phyloP scores from a whole-genome alignment of 2,888 invertebrate species.

The Dynastes grantii region DNA sequence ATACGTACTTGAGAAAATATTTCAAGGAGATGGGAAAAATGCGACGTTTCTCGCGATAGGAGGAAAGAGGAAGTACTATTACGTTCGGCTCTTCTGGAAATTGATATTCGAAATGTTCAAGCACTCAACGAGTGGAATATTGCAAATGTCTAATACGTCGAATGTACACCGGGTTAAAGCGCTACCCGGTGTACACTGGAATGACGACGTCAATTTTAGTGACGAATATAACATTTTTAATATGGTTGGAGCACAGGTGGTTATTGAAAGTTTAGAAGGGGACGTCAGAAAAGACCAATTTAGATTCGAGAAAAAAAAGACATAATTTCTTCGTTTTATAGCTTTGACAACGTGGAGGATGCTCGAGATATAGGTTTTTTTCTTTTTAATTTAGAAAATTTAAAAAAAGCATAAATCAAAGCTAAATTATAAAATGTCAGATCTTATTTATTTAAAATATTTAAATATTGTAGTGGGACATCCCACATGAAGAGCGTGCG shows the following conservation, averaged over 20 bases:
- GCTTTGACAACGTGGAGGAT: too few relatives aligned
- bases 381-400: too few relatives aligned
- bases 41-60: neutral
- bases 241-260: neutral
- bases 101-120: slow-evolving; percentile 8
- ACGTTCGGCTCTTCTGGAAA: neutral
- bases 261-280: neutral
- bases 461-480: too few relatives aligned
- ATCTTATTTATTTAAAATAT: too few relatives aligned
- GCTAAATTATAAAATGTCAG: too few relatives aligned
- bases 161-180: neutral
- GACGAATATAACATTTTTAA: neutral
- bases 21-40: neutral
- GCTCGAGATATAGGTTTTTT: too few relatives aligned
- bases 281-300: too few relatives aligned
- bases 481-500: too few relatives aligned
- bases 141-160: neutral
- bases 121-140: neutral
- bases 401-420: too few relatives aligned
- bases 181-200: neutral
- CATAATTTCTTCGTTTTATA: too few relatives aligned
- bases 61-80: neutral
- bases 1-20: neutral
- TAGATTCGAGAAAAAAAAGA: too few relatives aligned
- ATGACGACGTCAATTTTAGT: neutral